These are phyloP conservation scores for Chlorodrepanis virens DNA, from an alignment of 2,113 vertebrate genomes.

Conservation along the genomic window DNA sequence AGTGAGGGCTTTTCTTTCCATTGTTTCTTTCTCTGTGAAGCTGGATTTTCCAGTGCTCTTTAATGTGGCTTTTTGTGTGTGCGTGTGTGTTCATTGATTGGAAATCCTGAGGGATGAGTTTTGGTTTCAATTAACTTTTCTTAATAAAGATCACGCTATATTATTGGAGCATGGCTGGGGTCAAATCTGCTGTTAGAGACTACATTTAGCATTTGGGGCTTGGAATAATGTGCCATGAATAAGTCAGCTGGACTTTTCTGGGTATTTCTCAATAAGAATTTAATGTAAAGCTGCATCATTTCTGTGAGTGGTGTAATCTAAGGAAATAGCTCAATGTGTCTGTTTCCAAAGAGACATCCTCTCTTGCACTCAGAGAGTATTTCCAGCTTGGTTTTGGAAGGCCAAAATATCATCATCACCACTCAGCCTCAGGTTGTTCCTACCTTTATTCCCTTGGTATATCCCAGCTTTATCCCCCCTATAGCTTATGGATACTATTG, in stretches of 20 bases:
- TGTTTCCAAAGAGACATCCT: background rate
- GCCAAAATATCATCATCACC: background rate
- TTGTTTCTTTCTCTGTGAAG: slow-evolving; percentile 10
- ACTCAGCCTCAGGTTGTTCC: background rate
- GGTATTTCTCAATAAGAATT: background rate
- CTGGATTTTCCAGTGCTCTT: slow-evolving; percentile 6
- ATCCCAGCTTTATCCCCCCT: background rate
- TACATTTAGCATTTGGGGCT: background rate
- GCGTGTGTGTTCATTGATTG: background rate
- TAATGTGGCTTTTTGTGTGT: background rate
- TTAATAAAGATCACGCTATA: background rate
- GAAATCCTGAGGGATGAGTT: background rate
- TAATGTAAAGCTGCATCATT: background rate
- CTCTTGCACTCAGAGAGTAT: background rate
- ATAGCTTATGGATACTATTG: background rate
- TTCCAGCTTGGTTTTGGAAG: background rate
- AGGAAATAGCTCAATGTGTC: background rate
- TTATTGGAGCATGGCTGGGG: background rate
- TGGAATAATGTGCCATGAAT: background rate
- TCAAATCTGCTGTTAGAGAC: background rate
- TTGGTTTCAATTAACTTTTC: slow-evolving; percentile 31
- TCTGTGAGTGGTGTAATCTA: background rate
- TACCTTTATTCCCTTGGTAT: background rate
- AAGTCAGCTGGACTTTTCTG: background rate
- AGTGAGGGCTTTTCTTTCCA: slow-evolving; percentile 41